phyloP scores from a whole-genome alignment of 2,797 vertebrate species.

The Allochrocebus solatus region DNA sequence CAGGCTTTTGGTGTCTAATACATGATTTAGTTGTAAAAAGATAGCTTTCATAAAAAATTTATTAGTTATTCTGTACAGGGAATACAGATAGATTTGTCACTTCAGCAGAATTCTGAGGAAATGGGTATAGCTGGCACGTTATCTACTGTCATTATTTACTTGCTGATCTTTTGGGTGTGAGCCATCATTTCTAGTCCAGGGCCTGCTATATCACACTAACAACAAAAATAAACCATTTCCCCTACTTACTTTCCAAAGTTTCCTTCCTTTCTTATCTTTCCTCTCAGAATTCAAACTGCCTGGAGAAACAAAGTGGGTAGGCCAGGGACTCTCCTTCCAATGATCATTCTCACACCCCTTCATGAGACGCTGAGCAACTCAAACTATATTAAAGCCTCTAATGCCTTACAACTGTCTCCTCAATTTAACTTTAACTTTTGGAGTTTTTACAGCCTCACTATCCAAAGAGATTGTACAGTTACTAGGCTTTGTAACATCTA shows the following conservation, averaged over 20 bases:
- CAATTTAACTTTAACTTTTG: not conserved
- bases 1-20: not conserved
- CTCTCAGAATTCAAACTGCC: not conserved
- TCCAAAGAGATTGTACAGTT: not conserved
- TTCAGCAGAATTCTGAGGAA: not conserved
- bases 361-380: not conserved
- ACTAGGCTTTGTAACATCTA: not conserved
- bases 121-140: not conserved
- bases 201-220: not conserved
- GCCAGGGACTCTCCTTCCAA: not conserved
- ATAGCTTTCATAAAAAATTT: not conserved
- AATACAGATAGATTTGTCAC: not conserved
- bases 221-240: not conserved
- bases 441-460: not conserved
- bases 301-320: not conserved
- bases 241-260: not conserved
- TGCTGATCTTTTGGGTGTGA: not conserved
- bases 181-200: fast-evolving
- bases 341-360: not conserved
- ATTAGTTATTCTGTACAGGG: not conserved
- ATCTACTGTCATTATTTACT: not conserved
- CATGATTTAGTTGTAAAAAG: not conserved
- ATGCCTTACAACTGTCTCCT: not conserved
- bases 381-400: not conserved
- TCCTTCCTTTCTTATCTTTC: not conserved